These are phyloP conservation scores for Sebastes vulpes DNA, from an alignment of 2,797 vertebrate genomes.

Conservation along the genomic window DNA sequence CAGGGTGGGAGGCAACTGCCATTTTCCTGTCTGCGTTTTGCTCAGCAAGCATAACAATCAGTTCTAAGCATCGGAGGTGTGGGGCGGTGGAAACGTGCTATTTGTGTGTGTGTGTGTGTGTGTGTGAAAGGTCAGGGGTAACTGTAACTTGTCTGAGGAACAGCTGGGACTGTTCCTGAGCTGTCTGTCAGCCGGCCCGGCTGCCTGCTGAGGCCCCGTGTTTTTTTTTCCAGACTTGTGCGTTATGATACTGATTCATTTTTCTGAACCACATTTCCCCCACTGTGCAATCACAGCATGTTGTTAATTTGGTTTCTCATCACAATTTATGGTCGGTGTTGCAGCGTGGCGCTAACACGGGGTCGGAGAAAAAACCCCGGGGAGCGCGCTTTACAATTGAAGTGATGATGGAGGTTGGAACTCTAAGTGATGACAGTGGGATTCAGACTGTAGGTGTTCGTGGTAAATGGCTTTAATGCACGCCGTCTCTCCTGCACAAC, in stretches of 20 bases:
- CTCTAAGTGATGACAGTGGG: slow-evolving; percentile 31
- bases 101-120: slow-evolving; percentile 29
- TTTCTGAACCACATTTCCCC: slow-evolving; percentile 69
- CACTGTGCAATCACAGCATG: slow-evolving; percentile 76
- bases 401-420: slow-evolving; percentile 59
- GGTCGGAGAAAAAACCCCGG: slow-evolving; percentile 50
- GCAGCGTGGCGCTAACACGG: slow-evolving; percentile 34
- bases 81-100: slow-evolving; percentile 3
- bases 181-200: slow-evolving; percentile 62
- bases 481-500: slow-evolving; percentile 20
- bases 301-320: slow-evolving; percentile 82
- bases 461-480: slow-evolving; percentile 47
- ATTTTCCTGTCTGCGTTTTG: slow-evolving; percentile 31
- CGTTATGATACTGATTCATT: slow-evolving; percentile 80
- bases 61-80: slow-evolving; percentile 23
- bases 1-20: slow-evolving; percentile 12
- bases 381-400: slow-evolving; percentile 47
- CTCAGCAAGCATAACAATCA: slow-evolving; percentile 41
- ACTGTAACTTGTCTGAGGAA: slow-evolving; percentile 66
- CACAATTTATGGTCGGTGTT: slow-evolving; percentile 67
- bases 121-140: slow-evolving; percentile 53
- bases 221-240: slow-evolving; percentile 63
- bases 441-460: slow-evolving; percentile 42
- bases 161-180: slow-evolving; percentile 66
- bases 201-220: slow-evolving; percentile 55